Evolutionary conservation across 1,140 invertebrate species (phyloP), one percentile per base, ranked within the genome.

Genomic region (Rhagoletis pomonella): DNA sequence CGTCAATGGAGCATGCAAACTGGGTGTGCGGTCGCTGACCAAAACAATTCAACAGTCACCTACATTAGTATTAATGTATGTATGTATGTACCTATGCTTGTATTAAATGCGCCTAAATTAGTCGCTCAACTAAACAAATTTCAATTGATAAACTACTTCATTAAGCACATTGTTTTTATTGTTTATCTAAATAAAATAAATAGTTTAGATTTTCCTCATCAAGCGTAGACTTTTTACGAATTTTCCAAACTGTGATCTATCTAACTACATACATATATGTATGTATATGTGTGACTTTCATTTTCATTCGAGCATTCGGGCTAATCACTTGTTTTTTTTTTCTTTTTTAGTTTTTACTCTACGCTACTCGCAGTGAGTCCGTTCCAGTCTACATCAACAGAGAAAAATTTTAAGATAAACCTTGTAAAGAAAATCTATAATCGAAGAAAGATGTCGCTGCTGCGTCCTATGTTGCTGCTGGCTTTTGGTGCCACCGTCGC

Each of bases 401-500:
- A 77, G 42, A 81, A 29, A 42, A 44, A 14, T 39, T 55, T 50
- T 44, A 12, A 19, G 39, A 86, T 17, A 59, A 39, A 60, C 14
- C 17, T 14, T 6, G 39, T 44, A 50, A 81, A 14, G n/a, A 55
- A 58, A 69, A 77, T 10, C n/a, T 10, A 29, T 81, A 29, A 69
- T 29, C 17, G 90, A 88, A 19, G 4, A 69, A 88, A 58, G 77
- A 89, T 93, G 92, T 91, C 89, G 89, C 89, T 91, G 89, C 88
- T 93, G 86, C 91, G 92, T 86, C 90, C 91, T 62, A 89, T 94
- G 87, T 92, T 93, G 88, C 93, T 97, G 90, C 93, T 97, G 90
- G 94, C 96, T 44, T 91, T 96, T 89, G 95, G 95, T 90, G 94
- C 95, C 65, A 95, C 95, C 77, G 93, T 96, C 87, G 96, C 95